phyloP scores from a whole-genome alignment of 2,113 vertebrate genomes.

The Eidolon helvum region DNA sequence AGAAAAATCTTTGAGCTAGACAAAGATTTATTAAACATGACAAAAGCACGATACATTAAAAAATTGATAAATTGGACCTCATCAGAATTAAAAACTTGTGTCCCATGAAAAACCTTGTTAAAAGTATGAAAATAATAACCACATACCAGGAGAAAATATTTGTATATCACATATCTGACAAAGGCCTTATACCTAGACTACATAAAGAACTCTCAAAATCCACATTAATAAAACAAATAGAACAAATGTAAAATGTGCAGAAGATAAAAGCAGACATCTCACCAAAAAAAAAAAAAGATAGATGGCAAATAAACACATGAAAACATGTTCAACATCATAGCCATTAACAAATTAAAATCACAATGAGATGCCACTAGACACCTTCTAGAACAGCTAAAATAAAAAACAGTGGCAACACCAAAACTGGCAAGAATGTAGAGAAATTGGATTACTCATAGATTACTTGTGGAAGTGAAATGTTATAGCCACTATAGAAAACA shows the following conservation, averaged over 20 bases:
- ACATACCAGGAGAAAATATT: background rate
- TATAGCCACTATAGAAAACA: background rate
- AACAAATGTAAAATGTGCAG: background rate
- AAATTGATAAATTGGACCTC: background rate
- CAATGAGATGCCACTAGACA: background rate
- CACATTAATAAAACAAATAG: background rate
- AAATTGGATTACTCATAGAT: background rate
- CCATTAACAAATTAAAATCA: background rate
- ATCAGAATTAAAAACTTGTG: background rate
- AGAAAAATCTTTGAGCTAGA: background rate
- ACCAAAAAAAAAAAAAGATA: background rate
- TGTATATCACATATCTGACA: background rate
- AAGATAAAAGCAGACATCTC: background rate
- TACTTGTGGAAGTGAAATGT: background rate
- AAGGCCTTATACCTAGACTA: background rate
- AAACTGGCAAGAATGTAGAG: background rate
- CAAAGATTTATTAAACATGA: background rate
- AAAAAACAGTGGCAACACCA: background rate
- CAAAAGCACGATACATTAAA: background rate
- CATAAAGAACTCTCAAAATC: background rate
- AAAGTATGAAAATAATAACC: background rate
- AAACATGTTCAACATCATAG: background rate
- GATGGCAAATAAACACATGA: background rate
- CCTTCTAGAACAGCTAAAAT: background rate
- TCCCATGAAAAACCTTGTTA: background rate